Evolutionary conservation across 2,113 vertebrate genomes (phyloP).

Genomic region (Leuciscus idus): DNA sequence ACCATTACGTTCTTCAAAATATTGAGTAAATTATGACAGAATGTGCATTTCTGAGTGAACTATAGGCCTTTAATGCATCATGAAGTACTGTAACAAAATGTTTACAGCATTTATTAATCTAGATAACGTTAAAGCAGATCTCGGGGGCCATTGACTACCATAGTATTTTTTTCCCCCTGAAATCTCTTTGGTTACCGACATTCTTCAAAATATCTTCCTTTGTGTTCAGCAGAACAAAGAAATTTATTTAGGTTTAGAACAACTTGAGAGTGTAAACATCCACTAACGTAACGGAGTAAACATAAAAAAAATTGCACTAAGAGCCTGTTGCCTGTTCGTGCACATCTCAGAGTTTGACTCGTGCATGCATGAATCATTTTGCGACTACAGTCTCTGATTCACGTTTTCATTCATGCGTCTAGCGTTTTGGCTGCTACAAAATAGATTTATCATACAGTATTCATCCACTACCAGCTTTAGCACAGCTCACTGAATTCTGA

Average conservation of each 20-base stretch:
- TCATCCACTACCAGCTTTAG: conserved; percentile 2
- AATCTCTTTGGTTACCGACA: too few species aligned
- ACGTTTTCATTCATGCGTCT: conserved; percentile 25
- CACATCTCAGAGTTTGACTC: not conserved
- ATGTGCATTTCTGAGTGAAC: not conserved
- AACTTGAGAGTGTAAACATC: too few species aligned
- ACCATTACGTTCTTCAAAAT: not conserved
- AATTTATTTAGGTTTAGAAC: too few species aligned
- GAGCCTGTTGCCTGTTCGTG: not conserved
- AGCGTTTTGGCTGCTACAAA: conserved; percentile 2
- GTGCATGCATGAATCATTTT: not conserved
- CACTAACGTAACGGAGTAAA: not conserved
- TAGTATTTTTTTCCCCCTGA: too few species aligned
- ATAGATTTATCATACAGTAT: conserved; percentile 20
- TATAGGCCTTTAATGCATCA: not conserved
- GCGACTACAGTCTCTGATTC: conserved; percentile 9
- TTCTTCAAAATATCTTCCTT: too few species aligned
- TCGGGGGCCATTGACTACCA: too few species aligned
- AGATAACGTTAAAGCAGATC: too few species aligned
- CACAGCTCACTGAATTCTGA: not conserved
- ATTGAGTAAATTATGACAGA: not conserved
- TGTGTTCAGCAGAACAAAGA: too few species aligned
- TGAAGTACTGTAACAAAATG: not conserved
- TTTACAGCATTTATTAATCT: not conserved
- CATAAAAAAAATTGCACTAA: not conserved